Conservation (phyloP, 2,113 vertebrate species). For the Aptenodytes forsteri region DNA sequence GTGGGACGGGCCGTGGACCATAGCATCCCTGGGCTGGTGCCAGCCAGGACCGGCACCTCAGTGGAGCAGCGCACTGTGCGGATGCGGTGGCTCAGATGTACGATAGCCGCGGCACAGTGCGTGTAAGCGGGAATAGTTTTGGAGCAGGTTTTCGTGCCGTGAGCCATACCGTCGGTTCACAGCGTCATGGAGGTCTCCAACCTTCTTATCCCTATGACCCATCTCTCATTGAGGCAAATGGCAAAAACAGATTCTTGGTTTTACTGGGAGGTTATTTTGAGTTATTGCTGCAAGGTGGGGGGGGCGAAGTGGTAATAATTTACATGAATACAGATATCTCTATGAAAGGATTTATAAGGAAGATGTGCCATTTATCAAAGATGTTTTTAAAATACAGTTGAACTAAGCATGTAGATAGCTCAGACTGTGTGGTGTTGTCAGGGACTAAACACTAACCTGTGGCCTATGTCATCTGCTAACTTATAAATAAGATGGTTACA, state of each 20-base stretch:
- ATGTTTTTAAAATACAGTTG: not conserved
- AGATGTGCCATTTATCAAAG: not conserved
- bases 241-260: not conserved
- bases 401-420: not conserved
- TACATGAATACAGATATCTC: not conserved
- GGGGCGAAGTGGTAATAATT: not conserved
- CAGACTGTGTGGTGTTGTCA: not conserved
- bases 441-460: not conserved
- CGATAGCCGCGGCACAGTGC: not conserved
- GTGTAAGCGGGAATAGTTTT: not conserved
- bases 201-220: not conserved
- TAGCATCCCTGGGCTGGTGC: not conserved
- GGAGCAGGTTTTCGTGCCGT: not conserved
- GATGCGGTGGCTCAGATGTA: not conserved
- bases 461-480: not conserved
- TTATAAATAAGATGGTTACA: not conserved
- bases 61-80: not conserved
- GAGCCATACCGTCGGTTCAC: not conserved
- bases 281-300: not conserved
- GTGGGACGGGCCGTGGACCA: fast-evolving
- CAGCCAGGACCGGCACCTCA: not conserved
- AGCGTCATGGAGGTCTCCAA: not conserved
- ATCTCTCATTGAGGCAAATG: not conserved
- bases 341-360: not conserved
- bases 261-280: not conserved